Conservation (phyloP, 2,888 invertebrate species). For the Cheilosia variabilis region DNA sequence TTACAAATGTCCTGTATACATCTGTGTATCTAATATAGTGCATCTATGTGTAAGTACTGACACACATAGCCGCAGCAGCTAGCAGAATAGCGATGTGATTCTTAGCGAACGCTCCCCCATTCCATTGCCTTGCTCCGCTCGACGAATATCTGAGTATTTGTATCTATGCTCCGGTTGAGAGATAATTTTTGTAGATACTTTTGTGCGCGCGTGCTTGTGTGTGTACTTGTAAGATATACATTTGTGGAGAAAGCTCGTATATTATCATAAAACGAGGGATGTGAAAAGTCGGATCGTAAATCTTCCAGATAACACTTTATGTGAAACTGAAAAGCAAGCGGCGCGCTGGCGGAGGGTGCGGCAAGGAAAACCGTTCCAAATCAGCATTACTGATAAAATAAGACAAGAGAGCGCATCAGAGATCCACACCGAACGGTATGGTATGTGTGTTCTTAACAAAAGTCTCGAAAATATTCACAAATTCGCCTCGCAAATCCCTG, state of each 20-base stretch:
- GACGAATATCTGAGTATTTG: slow-evolving; percentile 71
- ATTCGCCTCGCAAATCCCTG: slow-evolving; percentile 26
- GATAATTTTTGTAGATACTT: slow-evolving; percentile 76
- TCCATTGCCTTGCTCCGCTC: neutral
- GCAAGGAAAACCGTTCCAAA: slow-evolving; percentile 71
- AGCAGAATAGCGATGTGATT: slow-evolving; percentile 8
- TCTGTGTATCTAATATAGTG: slow-evolving; percentile 41
- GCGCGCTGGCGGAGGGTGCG: slow-evolving; percentile 76
- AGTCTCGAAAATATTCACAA: slow-evolving; percentile 37
- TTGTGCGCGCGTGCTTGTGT: slow-evolving; percentile 62
- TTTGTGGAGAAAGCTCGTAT: slow-evolving; percentile 83
- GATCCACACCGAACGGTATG: slow-evolving; percentile 8
- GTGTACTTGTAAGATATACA: slow-evolving; percentile 70
- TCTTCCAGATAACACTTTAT: slow-evolving; percentile 84
- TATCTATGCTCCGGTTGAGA: slow-evolving; percentile 76
- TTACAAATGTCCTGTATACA: slow-evolving; percentile 72
- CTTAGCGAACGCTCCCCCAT: slow-evolving; percentile 50
- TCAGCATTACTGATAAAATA: slow-evolving; percentile 72
- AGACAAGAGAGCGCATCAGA: slow-evolving; percentile 66
- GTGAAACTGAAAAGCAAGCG: slow-evolving; percentile 83
- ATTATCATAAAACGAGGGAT: slow-evolving; percentile 83
- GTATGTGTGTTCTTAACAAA: slow-evolving; percentile 31
- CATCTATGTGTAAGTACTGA: slow-evolving; percentile 62
- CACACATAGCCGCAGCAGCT: slow-evolving; percentile 44
- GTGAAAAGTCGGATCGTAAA: slow-evolving; percentile 84